These are phyloP conservation scores for Caenorhabditis inopinata DNA, from an alignment of 1,140 invertebrate species.

Conservation along the genomic window DNA sequence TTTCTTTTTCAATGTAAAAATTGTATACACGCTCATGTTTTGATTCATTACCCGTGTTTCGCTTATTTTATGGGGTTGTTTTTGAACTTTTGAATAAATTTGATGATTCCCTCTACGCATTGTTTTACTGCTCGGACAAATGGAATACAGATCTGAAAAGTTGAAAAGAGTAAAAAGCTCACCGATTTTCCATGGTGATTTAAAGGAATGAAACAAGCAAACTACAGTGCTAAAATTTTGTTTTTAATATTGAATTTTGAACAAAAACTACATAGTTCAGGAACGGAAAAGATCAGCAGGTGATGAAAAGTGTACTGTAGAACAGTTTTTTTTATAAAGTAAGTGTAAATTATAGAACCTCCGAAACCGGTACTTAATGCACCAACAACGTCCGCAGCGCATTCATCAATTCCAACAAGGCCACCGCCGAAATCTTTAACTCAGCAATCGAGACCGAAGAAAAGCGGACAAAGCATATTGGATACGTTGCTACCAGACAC, in stretches of 20 bases:
- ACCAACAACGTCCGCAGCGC: background rate
- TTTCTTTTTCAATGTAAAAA: background rate
- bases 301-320: too few relatives aligned
- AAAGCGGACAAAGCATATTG: background rate
- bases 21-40: background rate
- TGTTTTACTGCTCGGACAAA: background rate
- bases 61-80: background rate
- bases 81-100: background rate
- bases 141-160: too few relatives aligned
- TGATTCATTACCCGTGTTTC: background rate
- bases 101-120: background rate
- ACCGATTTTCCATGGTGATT: too few relatives aligned
- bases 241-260: too few relatives aligned
- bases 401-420: background rate
- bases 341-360: too few relatives aligned
- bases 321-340: too few relatives aligned
- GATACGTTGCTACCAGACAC: conserved; percentile 4
- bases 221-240: too few relatives aligned
- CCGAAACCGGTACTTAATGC: too few relatives aligned
- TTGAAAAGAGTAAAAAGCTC: too few relatives aligned
- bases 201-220: too few relatives aligned
- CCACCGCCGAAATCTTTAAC: background rate
- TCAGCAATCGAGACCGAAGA: background rate
- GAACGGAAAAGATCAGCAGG: too few relatives aligned
- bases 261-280: too few relatives aligned